These are phyloP conservation scores for Drosophila helvetica DNA, from an alignment of 2,888 invertebrate species.

Conservation along the genomic window DNA sequence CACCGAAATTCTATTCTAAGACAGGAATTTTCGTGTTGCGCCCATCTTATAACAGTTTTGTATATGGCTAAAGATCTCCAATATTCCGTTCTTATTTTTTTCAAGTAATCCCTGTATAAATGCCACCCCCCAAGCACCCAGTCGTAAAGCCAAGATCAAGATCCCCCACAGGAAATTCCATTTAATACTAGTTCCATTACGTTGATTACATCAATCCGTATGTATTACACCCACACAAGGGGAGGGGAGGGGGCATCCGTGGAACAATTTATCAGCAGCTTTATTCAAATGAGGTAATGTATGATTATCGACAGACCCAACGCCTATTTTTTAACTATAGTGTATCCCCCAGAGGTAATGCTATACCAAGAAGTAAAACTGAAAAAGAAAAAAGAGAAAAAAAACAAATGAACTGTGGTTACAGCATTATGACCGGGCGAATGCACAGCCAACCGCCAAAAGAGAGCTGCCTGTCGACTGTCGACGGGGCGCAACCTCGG, in stretches of 20 bases:
- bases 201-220: constrained; percentile 3
- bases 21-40: no score
- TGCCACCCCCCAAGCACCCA: background rate
- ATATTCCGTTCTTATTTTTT: background rate
- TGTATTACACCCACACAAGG: constrained; percentile 27
- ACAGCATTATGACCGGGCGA: constrained; percentile 75
- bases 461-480: constrained; percentile 39
- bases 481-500: constrained; percentile 50
- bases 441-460: constrained; percentile 49
- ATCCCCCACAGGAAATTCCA: background rate
- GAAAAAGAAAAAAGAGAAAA: constrained; percentile 37
- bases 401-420: constrained; percentile 59
- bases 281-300: constrained; percentile 30
- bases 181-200: background rate
- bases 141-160: background rate
- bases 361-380: constrained; percentile 32
- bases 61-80: background rate
- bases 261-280: constrained; percentile 21
- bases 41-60: no score
- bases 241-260: no score
- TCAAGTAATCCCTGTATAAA: no score
- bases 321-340: constrained; percentile 59
- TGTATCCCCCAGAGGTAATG: constrained; percentile 57
- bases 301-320: constrained; percentile 42
- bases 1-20: no score